A percentile compares a stretch with the other conserved stretches of the same genome.
phyloP scores from a whole-genome alignment of 2,797 vertebrate species.

The Tenualosa ilisha region DNA sequence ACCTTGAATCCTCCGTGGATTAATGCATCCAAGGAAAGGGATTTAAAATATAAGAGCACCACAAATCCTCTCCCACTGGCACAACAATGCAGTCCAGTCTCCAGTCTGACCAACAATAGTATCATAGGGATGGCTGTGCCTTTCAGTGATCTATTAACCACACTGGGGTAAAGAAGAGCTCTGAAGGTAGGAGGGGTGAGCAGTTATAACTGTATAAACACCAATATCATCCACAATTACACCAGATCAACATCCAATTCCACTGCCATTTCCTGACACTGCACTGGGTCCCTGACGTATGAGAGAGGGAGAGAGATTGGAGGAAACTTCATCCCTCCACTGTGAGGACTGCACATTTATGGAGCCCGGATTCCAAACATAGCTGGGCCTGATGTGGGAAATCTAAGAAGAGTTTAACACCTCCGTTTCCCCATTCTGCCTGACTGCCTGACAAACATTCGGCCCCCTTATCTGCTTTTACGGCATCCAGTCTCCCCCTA shows the following conservation, averaged over 20 bases:
- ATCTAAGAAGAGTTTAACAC: conserved; percentile 17
- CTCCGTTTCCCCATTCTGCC: neutral
- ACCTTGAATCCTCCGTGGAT: neutral
- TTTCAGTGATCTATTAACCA: neutral
- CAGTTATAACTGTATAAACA: conserved; percentile 53
- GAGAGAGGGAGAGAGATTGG: neutral
- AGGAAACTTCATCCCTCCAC: neutral
- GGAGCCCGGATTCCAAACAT: conserved; percentile 44
- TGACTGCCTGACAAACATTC: neutral
- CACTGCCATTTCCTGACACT: neutral
- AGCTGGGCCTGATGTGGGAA: conserved; percentile 40
- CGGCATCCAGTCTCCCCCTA: neutral
- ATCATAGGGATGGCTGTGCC: neutral
- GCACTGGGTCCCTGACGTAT: neutral
- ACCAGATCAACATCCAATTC: neutral
- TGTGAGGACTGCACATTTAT: conserved; percentile 7
- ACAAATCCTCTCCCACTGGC: neutral
- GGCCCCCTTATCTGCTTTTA: conserved; percentile 13
- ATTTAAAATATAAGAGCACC: neutral
- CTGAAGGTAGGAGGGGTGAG: neutral
- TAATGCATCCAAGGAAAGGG: neutral
- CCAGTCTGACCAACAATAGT: neutral
- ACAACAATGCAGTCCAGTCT: neutral
- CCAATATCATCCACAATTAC: conserved; percentile 32
- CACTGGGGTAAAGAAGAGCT: neutral